Base-by-base conservation (phyloP, 2,888 invertebrate species). In the Chloroclysta siterata region DNA sequence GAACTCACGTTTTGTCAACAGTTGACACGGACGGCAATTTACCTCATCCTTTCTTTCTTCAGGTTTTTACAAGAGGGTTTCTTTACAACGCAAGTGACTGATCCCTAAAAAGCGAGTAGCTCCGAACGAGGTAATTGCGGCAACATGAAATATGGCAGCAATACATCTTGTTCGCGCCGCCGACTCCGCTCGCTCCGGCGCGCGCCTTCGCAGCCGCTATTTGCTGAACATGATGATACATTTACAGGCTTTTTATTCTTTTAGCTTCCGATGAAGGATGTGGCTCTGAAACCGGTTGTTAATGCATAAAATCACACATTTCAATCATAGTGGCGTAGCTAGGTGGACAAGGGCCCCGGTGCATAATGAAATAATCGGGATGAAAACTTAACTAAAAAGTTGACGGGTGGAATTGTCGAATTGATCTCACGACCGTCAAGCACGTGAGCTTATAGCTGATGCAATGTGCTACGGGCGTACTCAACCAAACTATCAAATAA, bases 51-150 rank as follows among this genome's bases (percentile, higher is more conserved):
- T n/a, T n/a, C n/a, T n/a, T n/a, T n/a, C n/a, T n/a, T n/a, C 42
- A 17, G 10, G 46, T 46, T 17, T 46, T 14, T 15, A 14, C 1
- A 17, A 46, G 15, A 42, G 22, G 57, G 15, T 28, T 48, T 41
- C 29, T 15, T 4, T 22, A 53, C 36, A 17, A 22, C 33, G 8
- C 3, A 39, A 22, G 7, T 14, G 33, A 47, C 15, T 46, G 60
- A 60, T 65, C 69, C 60, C 68, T 51, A 51, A 66, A 55, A 64
- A 64, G 59, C 56, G 62, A 60, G 66, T 51, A 63, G 50, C 48
- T 47, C 53, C 50, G 48, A 51, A 53, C 61, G 56, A 64, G 72
- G 79, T 80, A 82, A 83, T 81, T 80, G 82, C 72, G 81, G 76
- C 65, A 65, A 70, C 73, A 75, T 83, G 80, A 83, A 75, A 74